Evolutionary conservation across 1,140 invertebrate genomes (phyloP), one percentile per base, ranked within the genome.

Genomic region (Pachyrhynchus sulphureomaculatus): DNA sequence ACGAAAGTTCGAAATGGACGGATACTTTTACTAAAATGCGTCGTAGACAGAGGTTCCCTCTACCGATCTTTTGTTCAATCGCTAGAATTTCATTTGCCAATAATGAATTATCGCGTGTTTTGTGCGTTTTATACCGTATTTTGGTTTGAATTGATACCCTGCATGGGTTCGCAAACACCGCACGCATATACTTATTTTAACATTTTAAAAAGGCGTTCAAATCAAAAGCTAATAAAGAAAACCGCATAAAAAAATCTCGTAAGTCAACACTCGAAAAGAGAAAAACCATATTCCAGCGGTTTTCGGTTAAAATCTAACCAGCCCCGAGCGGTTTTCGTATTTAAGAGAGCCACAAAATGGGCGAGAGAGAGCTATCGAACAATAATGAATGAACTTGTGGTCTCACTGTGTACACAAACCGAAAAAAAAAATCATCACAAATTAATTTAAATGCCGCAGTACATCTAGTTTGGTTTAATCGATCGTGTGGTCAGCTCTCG

Each of bases 361-460:
- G 49, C n/a, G n/a, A 52, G 45, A 52, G 34, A 12, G 26, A 29
- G 26, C 26, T 10, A 29, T 29, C 26, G 26, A 37, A 32, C 34
- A 52, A 39, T 37, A 32, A 52, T 52, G 49, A 52, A 52, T 52
- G 51, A 54, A 54, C 32, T 54, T 54, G 51, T 54, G 51, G 51
- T 54, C 37, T 33, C 37, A 29, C 39, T 54, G 51, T 54, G 42
- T 20, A 51, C 48, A 51, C 36, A 54, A 36, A 41, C 12, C 51
- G 12, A 41, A 32, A 54, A n/a, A 26, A 26, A 54, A 54, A 51
- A 51, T 36, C 48, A 51, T 54, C 32, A 41, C 51, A 20, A 54
- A 54, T 54, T 54, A 54, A 54, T 54, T 54, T 54, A 41, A 54
- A 54, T 54, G 51, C 51, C 51, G 33, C 37, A 54, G 15, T 42